phyloP scores from a whole-genome alignment of 2,888 invertebrate genomes.

The Synergus itoensis region DNA sequence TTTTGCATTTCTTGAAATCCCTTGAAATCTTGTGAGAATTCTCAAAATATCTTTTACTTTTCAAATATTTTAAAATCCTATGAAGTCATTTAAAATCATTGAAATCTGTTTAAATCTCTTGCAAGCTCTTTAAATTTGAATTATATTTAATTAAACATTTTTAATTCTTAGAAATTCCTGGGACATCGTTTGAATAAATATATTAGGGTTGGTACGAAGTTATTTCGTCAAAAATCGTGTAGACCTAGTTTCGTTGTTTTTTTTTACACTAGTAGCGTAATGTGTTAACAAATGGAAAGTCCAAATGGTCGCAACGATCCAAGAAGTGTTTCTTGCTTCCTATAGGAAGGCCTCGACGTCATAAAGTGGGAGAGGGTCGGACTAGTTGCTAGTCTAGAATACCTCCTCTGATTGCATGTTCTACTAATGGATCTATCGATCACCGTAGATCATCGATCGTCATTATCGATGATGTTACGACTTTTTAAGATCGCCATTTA shows the following conservation, averaged over 20 bases:
- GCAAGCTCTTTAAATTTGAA: too few relatives aligned
- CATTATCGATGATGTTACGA: constrained; percentile 69
- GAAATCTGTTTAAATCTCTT: too few relatives aligned
- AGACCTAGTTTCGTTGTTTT: not conserved
- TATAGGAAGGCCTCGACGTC: constrained; percentile 45
- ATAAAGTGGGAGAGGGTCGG: constrained; percentile 46
- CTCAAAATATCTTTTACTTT: too few relatives aligned
- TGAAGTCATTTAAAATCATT: too few relatives aligned
- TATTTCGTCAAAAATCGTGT: not conserved
- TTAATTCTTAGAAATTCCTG: not conserved
- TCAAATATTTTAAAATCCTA: too few relatives aligned
- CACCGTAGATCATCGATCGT: constrained; percentile 75
- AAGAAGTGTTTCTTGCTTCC: constrained; percentile 17
- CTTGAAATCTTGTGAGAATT: too few relatives aligned
- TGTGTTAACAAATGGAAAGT: constrained; percentile 39
- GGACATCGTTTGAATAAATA: not conserved
- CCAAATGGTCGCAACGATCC: constrained; percentile 38
- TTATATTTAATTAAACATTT: too few relatives aligned
- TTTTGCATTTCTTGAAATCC: too few relatives aligned
- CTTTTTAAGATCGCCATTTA: not conserved
- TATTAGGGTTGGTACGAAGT: not conserved
- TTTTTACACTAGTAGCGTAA: not conserved
- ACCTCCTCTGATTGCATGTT: constrained; percentile 65
- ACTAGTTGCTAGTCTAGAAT: constrained; percentile 45
- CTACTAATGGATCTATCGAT: constrained; percentile 73